Evolutionary conservation across 2,797 vertebrate genomes (phyloP).

Genomic region (Decapterus maruadsi): DNA sequence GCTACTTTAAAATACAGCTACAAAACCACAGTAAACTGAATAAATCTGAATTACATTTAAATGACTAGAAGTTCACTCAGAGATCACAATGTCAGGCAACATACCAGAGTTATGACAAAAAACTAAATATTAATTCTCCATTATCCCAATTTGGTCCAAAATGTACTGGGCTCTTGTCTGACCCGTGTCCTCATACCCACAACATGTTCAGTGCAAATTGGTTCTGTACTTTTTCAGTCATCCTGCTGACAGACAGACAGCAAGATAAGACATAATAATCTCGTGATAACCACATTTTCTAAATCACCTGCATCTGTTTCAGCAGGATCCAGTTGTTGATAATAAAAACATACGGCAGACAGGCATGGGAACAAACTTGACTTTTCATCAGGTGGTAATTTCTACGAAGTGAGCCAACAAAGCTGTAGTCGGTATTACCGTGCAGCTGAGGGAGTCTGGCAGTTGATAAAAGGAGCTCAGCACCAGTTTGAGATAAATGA

Average conservation of each 20-base stretch:
- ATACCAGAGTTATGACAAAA: too few relatives aligned
- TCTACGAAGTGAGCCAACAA: slow-evolving; percentile 65
- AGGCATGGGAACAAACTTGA: slow-evolving; percentile 61
- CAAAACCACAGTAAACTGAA: not conserved
- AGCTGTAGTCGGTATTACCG: slow-evolving; percentile 62
- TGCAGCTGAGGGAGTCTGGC: slow-evolving; percentile 76
- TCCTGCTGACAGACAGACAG: too few relatives aligned
- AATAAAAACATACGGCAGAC: slow-evolving; percentile 22
- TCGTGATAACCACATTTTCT: slow-evolving; percentile 6
- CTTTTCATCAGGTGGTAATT: slow-evolving; percentile 58
- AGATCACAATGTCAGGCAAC: too few relatives aligned
- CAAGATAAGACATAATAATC: not conserved
- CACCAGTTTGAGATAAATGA: slow-evolving; percentile 73
- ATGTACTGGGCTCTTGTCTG: too few relatives aligned
- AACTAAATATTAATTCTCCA: too few relatives aligned
- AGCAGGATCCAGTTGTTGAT: slow-evolving; percentile 16
- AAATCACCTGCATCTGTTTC: slow-evolving; percentile 1
- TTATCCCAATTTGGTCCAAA: too few relatives aligned
- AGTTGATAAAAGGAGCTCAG: slow-evolving; percentile 75
- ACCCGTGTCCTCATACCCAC: too few relatives aligned
- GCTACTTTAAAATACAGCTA: too few relatives aligned
- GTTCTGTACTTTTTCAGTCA: too few relatives aligned
- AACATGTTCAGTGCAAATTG: too few relatives aligned
- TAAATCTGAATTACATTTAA: slow-evolving; percentile 24
- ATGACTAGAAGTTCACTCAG: not conserved